A percentile compares a stretch with the other conserved stretches of the same genome.
Evolutionary conservation across 2,888 invertebrate genomes (phyloP).

Genomic region (Tetropium fuscum): DNA sequence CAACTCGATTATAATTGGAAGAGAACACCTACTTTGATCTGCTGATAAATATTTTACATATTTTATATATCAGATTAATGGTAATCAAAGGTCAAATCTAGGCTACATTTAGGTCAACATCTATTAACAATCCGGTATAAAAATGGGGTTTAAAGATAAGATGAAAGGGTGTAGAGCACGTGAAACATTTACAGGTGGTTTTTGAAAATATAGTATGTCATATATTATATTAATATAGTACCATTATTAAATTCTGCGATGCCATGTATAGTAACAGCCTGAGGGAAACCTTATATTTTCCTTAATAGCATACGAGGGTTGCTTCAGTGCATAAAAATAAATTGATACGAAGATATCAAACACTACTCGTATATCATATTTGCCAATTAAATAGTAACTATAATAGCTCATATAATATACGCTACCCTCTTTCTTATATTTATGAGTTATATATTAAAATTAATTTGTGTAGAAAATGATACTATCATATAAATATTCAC

Average conservation of each 20-base stretch:
- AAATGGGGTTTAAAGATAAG: neutral
- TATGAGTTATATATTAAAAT: conserved; percentile 37
- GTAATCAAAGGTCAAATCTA: too few species aligned
- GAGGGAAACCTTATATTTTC: conserved; percentile 14
- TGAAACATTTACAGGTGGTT: neutral
- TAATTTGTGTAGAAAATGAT: conserved; percentile 27
- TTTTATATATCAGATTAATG: too few species aligned
- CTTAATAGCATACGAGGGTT: neutral
- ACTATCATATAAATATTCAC: conserved; percentile 1
- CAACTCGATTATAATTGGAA: too few species aligned
- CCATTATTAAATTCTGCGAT: neutral
- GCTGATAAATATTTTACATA: too few species aligned
- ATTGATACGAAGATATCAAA: conserved; percentile 19
- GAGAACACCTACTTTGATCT: too few species aligned
- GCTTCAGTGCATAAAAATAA: conserved; percentile 12
- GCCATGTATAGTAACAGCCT: conserved; percentile 9
- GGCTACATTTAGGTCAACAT: too few species aligned
- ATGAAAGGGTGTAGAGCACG: neutral
- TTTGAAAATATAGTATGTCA: too few species aligned
- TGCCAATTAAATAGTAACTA: conserved; percentile 1
- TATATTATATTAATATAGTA: too few species aligned
- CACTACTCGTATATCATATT: conserved; percentile 8
- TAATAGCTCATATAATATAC: conserved; percentile 29
- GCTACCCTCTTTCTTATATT: too few species aligned
- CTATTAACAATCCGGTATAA: neutral